Evolutionary conservation across 2,113 vertebrate genomes (phyloP).

Genomic region (Pollimyrus isidori): DNA sequence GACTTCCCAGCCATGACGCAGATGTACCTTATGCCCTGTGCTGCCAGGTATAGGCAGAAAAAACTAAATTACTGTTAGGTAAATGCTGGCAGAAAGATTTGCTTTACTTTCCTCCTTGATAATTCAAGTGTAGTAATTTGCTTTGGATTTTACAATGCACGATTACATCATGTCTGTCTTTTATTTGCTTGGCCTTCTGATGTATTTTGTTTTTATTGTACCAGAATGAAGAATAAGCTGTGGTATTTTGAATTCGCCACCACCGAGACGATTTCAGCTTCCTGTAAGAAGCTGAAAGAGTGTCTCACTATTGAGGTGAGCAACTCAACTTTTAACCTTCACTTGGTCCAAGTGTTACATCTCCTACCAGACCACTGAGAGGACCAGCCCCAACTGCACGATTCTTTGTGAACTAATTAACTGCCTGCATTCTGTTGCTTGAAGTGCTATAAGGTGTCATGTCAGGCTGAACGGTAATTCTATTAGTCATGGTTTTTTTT

Average conservation of each 20-base stretch:
- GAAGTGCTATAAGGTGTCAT: not conserved
- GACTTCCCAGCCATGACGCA: not conserved
- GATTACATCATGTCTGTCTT: not conserved
- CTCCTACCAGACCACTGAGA: not conserved
- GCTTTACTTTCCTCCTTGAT: not conserved
- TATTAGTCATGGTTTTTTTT: not conserved
- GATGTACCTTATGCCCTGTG: not conserved
- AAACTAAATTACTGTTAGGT: not conserved
- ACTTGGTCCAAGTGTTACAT: not conserved
- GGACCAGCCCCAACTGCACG: not conserved
- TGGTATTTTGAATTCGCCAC: conserved; percentile 73
- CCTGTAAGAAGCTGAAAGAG: conserved; percentile 66
- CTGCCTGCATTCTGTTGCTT: not conserved
- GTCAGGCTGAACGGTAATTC: not conserved
- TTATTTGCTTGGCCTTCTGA: not conserved
- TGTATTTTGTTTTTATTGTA: not conserved
- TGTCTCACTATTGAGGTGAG: conserved; percentile 55
- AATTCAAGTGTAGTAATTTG: not conserved
- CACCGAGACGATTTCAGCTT: conserved; percentile 66
- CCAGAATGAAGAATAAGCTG: conserved; percentile 71
- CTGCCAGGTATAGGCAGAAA: not conserved
- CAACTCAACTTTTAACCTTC: not conserved
- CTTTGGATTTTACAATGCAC: not conserved
- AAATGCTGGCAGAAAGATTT: not conserved
- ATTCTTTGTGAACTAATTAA: not conserved